Evolutionary conservation across 2,797 vertebrate species (phyloP).

Genomic region (Brotula barbata): DNA sequence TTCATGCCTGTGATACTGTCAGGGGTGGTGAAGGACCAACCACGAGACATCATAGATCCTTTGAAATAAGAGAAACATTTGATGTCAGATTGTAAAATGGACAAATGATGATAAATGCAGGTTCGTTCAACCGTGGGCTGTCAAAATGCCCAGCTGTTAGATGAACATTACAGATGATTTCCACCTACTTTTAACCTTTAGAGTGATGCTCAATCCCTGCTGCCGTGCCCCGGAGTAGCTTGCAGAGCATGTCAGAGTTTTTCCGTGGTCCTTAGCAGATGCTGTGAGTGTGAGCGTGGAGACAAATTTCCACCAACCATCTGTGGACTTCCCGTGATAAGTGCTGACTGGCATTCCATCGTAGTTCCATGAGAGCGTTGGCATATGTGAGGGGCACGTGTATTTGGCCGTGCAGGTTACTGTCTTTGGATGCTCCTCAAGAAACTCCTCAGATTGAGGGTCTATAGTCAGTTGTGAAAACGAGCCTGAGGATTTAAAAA

Average conservation of each 20-base stretch:
- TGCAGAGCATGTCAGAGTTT: constrained; percentile 51
- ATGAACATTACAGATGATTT: background rate
- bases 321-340: accelerated
- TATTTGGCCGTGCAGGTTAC: constrained; percentile 48
- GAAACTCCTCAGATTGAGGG: constrained; percentile 19
- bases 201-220: constrained; percentile 20
- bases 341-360: constrained; percentile 24
- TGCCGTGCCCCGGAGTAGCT: background rate
- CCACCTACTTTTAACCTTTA: constrained; percentile 53
- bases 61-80: background rate
- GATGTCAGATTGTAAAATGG: background rate
- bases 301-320: constrained; percentile 9
- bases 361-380: constrained; percentile 55
- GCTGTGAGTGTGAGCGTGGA: constrained; percentile 52
- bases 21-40: constrained; percentile 65
- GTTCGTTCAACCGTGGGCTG: too few species aligned
- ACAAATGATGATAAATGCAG: too few species aligned
- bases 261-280: constrained; percentile 46
- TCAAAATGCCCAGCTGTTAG: too few species aligned
- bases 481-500: constrained; percentile 35
- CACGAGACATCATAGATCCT: constrained; percentile 45
- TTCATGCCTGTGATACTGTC: constrained; percentile 49
- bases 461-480: constrained; percentile 25
- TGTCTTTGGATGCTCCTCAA: constrained; percentile 33
- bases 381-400: constrained; percentile 30